A percentile compares a stretch with the other conserved stretches of the same genome.
These are phyloP conservation scores for Geotrupes spiniger DNA, from an alignment of 2,888 invertebrate genomes.

Conservation along the genomic window DNA sequence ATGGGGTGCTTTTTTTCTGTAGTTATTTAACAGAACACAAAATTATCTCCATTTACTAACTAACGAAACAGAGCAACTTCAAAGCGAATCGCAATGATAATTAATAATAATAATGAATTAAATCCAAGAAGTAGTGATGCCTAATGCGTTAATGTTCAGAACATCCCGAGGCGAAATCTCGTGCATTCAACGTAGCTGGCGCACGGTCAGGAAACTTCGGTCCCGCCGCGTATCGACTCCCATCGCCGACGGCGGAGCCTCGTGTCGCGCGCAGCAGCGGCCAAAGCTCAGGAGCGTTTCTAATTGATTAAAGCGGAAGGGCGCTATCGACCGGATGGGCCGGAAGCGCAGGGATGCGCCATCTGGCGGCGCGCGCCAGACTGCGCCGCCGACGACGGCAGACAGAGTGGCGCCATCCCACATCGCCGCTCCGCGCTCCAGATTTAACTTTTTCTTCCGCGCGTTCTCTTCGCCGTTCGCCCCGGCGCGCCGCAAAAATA, in stretches of 20 bases:
- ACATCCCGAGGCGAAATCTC: too few species aligned
- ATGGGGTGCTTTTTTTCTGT: too few species aligned
- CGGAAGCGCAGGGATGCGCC: conserved; percentile 29
- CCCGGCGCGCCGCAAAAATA: conserved; percentile 1
- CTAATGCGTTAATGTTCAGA: too few species aligned
- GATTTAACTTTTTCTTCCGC: conserved; percentile 1
- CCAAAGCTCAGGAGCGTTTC: conserved; percentile 22
- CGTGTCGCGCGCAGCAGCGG: conserved; percentile 5
- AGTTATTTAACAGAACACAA: too few species aligned
- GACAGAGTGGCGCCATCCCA: conserved; percentile 18
- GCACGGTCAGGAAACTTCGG: too few species aligned
- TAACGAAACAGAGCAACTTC: too few species aligned
- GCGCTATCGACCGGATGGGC: conserved; percentile 36
- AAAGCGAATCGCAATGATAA: too few species aligned
- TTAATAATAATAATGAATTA: too few species aligned
- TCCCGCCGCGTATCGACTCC: not conserved
- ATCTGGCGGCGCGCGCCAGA: conserved; percentile 31
- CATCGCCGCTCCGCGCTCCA: conserved; percentile 4
- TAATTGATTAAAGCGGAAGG: conserved; percentile 39
- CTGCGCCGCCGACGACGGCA: conserved; percentile 19
- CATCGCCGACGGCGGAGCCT: not conserved
- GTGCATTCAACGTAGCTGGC: too few species aligned
- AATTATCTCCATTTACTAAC: too few species aligned
- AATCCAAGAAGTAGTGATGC: too few species aligned
- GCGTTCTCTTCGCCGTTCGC: conserved; percentile 6